These are phyloP conservation scores for Linnaemya vulpina DNA, from an alignment of 2,888 invertebrate genomes.

Conservation along the genomic window DNA sequence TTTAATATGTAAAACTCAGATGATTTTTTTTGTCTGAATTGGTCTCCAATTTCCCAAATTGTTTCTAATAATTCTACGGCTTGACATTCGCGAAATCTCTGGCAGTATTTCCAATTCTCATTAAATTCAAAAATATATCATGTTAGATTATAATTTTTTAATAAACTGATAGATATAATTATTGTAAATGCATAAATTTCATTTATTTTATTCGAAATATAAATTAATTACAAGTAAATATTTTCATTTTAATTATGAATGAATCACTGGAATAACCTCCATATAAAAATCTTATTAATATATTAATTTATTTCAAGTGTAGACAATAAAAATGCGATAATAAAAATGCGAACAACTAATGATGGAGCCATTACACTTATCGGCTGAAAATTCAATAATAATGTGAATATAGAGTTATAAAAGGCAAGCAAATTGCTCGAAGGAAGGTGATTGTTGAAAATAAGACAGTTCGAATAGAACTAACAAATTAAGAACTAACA, in stretches of 20 bases:
- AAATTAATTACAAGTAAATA: conserved; percentile 2
- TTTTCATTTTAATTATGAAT: conserved; percentile 7
- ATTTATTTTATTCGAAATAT: neutral
- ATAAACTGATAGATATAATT: neutral
- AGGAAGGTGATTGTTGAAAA: too few relatives aligned
- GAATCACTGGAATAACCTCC: conserved; percentile 17
- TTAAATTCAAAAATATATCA: neutral
- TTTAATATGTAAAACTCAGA: too few relatives aligned
- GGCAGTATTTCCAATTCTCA: neutral
- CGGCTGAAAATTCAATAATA: neutral
- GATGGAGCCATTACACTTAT: conserved; percentile 3
- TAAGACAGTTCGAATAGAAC: too few relatives aligned
- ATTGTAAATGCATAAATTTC: conserved; percentile 1
- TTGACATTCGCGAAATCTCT: neutral
- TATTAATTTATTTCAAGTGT: conserved; percentile 26
- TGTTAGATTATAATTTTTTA: neutral
- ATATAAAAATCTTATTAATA: conserved; percentile 5
- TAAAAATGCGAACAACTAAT: conserved; percentile 22
- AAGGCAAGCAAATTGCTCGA: too few relatives aligned
- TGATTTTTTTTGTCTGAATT: too few relatives aligned
- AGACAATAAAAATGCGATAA: conserved; percentile 28
- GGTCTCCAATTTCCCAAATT: too few relatives aligned
- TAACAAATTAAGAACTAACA: too few relatives aligned
- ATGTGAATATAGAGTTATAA: too few relatives aligned
- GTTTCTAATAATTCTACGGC: too few relatives aligned